phyloP scores from a whole-genome alignment of 2,888 invertebrate genomes.

The Troides aeacus region DNA sequence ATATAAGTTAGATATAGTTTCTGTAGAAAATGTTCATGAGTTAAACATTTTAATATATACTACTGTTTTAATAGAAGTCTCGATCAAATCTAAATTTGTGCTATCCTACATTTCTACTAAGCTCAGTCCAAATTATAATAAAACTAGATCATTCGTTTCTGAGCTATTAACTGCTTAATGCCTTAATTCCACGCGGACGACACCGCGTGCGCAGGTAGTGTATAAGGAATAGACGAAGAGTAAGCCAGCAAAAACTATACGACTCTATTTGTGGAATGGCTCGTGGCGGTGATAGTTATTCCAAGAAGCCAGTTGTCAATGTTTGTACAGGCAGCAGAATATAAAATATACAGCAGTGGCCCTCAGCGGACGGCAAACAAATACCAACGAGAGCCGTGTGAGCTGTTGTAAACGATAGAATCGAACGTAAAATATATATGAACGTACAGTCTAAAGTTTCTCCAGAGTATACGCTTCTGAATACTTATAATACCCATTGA shows the following conservation, averaged over 20 bases:
- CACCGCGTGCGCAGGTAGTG: not conserved
- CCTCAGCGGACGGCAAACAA: conserved; percentile 59
- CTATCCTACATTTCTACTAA: too few relatives aligned
- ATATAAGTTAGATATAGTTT: too few relatives aligned
- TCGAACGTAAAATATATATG: not conserved
- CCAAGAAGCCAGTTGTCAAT: conserved; percentile 65
- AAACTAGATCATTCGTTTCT: too few relatives aligned
- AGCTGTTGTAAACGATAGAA: conserved; percentile 93
- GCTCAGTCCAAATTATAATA: too few relatives aligned
- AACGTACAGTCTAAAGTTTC: not conserved
- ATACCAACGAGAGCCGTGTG: conserved; percentile 57
- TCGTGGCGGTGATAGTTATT: conserved; percentile 41
- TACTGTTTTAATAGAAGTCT: too few relatives aligned
- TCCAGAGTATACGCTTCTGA: not conserved
- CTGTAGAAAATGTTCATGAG: too few relatives aligned
- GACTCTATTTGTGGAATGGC: conserved; percentile 8
- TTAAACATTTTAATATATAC: too few relatives aligned
- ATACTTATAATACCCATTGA: too few relatives aligned
- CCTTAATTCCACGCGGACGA: not conserved
- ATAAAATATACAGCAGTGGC: conserved; percentile 65
- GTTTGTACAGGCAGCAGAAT: conserved; percentile 64
- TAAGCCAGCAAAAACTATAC: not conserved
- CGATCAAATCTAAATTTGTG: too few relatives aligned
- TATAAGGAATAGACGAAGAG: not conserved
- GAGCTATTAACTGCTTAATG: not conserved